phyloP scores from a whole-genome alignment of 2,888 invertebrate species.

The Mythimna loreyi region DNA sequence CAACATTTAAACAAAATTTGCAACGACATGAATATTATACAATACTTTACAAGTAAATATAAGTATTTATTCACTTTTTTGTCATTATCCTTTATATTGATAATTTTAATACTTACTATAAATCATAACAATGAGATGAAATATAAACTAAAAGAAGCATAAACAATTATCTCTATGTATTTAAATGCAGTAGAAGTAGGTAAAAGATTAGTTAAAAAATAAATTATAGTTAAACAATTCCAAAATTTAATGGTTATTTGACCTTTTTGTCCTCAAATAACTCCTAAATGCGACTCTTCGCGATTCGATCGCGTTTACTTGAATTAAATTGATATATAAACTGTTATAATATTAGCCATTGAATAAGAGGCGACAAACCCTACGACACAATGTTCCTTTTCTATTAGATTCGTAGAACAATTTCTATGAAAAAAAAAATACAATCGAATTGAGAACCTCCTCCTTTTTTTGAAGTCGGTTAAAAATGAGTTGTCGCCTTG shows the following conservation, averaged over 20 bases:
- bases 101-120: background rate
- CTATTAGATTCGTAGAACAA: background rate
- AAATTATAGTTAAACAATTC: background rate
- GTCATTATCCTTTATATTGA: background rate
- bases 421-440: background rate
- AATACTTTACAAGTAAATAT: conserved; percentile 46
- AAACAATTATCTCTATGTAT: background rate
- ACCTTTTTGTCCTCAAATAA: background rate
- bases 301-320: too few species aligned
- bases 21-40: conserved; percentile 54
- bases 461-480: too few species aligned
- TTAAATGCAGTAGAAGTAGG: background rate
- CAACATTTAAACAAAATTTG: conserved; percentile 61
- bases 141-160: background rate
- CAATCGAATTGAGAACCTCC: too few species aligned
- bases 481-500: background rate
- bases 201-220: background rate
- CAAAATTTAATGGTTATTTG: background rate
- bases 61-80: conserved; percentile 29
- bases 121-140: background rate
- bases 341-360: too few species aligned
- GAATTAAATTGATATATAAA: too few species aligned
- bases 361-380: background rate
- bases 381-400: background rate
- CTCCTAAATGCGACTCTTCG: too few species aligned